Evolutionary conservation across 2,888 invertebrate genomes (phyloP).

Genomic region (Pollenia labialis): DNA sequence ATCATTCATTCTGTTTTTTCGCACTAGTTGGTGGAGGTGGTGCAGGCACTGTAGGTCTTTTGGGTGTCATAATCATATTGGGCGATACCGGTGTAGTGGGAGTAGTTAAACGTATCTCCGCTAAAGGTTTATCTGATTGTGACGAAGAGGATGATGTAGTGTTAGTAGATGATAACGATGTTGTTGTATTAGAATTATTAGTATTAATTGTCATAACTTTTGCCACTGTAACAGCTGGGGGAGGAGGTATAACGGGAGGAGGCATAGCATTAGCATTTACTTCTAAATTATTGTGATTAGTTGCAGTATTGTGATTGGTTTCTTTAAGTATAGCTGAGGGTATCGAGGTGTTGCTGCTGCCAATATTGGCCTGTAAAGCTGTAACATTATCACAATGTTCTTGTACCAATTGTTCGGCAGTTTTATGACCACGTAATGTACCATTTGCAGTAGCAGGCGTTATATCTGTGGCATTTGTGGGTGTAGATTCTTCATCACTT

Average conservation of each 20-base stretch:
- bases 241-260: slow-evolving; percentile 55
- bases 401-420: slow-evolving; percentile 71
- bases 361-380: slow-evolving; percentile 70
- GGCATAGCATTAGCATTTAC: slow-evolving; percentile 65
- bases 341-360: slow-evolving; percentile 68
- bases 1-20: slow-evolving; percentile 79
- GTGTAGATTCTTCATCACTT: slow-evolving; percentile 80
- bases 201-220: slow-evolving; percentile 53
- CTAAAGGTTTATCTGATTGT: slow-evolving; percentile 42
- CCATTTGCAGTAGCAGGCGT: slow-evolving; percentile 27
- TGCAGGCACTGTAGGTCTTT: slow-evolving; percentile 82
- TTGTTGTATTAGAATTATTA: slow-evolving; percentile 43
- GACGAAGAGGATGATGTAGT: slow-evolving; percentile 14
- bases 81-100: slow-evolving; percentile 81
- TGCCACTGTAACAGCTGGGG: slow-evolving; percentile 48
- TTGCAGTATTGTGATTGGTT: slow-evolving; percentile 71
- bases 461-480: slow-evolving; percentile 59
- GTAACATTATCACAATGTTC: slow-evolving; percentile 73
- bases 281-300: slow-evolving; percentile 49
- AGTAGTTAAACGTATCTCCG: slow-evolving; percentile 72
- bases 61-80: slow-evolving; percentile 80
- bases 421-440: slow-evolving; percentile 66
- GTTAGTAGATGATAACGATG: background rate
- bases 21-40: slow-evolving; percentile 79
- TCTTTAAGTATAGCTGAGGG: slow-evolving; percentile 70